Conservation (phyloP, 2,888 invertebrate species). For the Machimus rusticus region DNA sequence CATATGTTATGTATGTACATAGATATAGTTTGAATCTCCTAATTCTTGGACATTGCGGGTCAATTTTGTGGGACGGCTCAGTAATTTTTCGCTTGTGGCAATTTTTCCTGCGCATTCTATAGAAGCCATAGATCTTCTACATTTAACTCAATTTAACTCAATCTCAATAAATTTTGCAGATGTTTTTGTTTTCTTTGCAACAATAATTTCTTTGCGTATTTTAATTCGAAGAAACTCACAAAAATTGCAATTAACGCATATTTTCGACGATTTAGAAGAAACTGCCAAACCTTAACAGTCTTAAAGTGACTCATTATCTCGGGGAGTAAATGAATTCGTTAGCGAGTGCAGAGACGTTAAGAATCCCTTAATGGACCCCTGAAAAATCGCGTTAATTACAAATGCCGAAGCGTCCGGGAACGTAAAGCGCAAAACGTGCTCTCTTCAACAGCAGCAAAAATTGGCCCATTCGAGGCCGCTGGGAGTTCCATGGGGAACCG, state of each 20-base stretch:
- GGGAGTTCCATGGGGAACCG: background rate
- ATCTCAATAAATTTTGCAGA: too few relatives aligned
- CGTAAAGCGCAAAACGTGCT: background rate
- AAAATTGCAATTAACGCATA: background rate
- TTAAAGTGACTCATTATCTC: background rate
- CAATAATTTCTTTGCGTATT: background rate
- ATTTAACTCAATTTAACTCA: too few relatives aligned
- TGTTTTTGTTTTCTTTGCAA: background rate
- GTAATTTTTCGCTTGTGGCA: too few relatives aligned
- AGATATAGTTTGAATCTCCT: too few relatives aligned
- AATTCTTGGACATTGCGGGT: too few relatives aligned
- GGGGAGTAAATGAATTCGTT: background rate
- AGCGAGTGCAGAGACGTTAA: background rate
- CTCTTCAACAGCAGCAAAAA: background rate
- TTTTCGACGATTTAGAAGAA: background rate
- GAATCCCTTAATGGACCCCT: background rate
- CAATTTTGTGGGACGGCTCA: too few relatives aligned
- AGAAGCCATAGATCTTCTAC: too few relatives aligned
- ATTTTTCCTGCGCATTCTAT: too few relatives aligned
- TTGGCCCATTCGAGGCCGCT: background rate
- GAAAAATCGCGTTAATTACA: slow-evolving; percentile 14
- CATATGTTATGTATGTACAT: too few relatives aligned
- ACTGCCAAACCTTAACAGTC: background rate
- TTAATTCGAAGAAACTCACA: background rate
- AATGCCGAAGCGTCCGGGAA: background rate